These are phyloP conservation scores for Ramphastos sulfuratus DNA, from an alignment of 2,113 vertebrate species.

Conservation along the genomic window DNA sequence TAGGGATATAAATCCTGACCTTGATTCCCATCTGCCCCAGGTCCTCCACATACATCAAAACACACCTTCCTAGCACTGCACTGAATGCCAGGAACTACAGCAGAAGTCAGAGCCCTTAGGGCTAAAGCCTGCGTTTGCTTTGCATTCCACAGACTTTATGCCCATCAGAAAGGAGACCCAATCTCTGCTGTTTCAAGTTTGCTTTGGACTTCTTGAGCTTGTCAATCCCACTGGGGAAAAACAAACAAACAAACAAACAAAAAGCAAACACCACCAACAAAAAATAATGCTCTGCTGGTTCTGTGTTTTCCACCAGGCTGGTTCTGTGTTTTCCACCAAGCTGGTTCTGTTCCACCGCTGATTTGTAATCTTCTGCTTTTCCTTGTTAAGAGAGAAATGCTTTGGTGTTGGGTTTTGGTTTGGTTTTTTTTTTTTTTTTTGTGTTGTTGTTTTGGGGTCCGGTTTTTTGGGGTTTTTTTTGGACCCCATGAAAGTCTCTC, in stretches of 20 bases:
- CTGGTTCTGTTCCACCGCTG: neutral
- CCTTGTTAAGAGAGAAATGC: neutral
- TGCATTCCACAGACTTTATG: neutral
- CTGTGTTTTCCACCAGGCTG: too few relatives aligned
- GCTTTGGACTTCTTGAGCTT: conserved; percentile 35
- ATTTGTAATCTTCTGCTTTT: conserved; percentile 32
- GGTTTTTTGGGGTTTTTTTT: neutral
- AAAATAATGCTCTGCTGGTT: too few relatives aligned
- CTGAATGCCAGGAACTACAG: neutral
- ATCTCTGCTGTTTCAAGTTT: neutral
- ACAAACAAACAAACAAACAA: too few relatives aligned
- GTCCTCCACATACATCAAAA: neutral
- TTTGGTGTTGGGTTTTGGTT: neutral
- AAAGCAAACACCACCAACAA: too few relatives aligned
- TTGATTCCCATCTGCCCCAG: neutral
- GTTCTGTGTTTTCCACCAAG: neutral
- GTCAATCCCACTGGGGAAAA: neutral
- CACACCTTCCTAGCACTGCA: neutral
- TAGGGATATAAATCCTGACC: neutral
- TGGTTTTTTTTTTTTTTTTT: too few relatives aligned
- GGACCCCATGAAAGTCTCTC: conserved; percentile 36
- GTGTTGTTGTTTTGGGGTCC: neutral
- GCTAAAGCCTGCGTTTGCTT: neutral
- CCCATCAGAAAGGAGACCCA: conserved; percentile 43
- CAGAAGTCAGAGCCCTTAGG: neutral